A percentile compares a stretch with the other conserved stretches of the same genome.
Conservation (phyloP, 2,797 vertebrate genomes). For the Arrhamphus sclerolepis region DNA sequence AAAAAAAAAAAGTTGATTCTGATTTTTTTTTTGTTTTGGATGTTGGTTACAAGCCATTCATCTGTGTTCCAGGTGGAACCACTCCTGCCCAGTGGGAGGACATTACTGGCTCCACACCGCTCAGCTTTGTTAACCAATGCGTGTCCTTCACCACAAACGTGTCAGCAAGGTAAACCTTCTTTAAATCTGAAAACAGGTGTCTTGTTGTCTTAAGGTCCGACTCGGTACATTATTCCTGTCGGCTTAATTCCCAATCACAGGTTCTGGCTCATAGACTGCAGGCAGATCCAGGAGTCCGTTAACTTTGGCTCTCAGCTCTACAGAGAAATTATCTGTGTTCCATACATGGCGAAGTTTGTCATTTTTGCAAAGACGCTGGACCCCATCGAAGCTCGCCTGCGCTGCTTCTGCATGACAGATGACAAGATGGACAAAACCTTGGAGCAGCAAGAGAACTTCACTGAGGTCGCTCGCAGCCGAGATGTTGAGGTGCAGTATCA, state of each 20-base stretch:
- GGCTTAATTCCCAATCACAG: slow-evolving; percentile 65
- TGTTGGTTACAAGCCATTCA: neutral
- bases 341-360: slow-evolving; percentile 99
- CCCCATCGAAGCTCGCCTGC: slow-evolving; percentile 92
- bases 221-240: neutral
- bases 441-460: slow-evolving; percentile 97
- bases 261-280: slow-evolving; percentile 98
- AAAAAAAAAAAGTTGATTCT: no score
- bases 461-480: slow-evolving; percentile 95
- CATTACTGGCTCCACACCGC: slow-evolving; percentile 95
- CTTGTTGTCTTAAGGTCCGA: neutral
- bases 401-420: slow-evolving; percentile 98
- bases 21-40: no score
- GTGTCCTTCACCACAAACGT: slow-evolving; percentile 99
- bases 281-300: slow-evolving; percentile 94
- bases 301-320: slow-evolving; percentile 94
- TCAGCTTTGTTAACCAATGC: slow-evolving; percentile 96
- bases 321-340: slow-evolving; percentile 96
- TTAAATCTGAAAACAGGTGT: neutral
- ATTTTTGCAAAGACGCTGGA: slow-evolving; percentile 97
- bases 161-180: slow-evolving; percentile 88
- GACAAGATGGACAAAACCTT: slow-evolving; percentile 99
- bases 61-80: slow-evolving; percentile 87
- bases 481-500: slow-evolving; percentile 89
- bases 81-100: slow-evolving; percentile 98